Evolutionary conservation across 2,797 vertebrate species (phyloP).

Genomic region (Psittacula derbiana): DNA sequence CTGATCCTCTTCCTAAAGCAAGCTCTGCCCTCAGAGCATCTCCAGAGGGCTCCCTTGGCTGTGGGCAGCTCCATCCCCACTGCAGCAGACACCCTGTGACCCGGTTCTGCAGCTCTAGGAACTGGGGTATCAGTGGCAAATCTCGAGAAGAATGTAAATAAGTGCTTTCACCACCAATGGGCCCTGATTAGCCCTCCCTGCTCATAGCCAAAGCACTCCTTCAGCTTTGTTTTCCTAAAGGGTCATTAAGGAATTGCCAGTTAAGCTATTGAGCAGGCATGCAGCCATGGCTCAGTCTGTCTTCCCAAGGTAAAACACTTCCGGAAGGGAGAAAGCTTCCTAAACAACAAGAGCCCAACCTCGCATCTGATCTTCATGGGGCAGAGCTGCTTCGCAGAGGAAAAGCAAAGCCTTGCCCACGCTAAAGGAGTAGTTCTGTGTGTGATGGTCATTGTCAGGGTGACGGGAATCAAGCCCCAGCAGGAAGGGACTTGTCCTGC

Average conservation of each 20-base stretch:
- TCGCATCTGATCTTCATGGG: background rate
- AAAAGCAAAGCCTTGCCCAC: background rate
- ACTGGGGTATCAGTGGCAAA: background rate
- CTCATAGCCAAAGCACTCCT: background rate
- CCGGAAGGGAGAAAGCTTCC: background rate
- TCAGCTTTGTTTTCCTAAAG: background rate
- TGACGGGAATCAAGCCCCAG: background rate
- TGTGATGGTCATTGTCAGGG: background rate
- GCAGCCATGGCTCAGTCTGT: background rate
- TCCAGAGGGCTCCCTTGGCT: rapidly evolving
- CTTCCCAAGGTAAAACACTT: background rate
- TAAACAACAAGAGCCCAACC: rapidly evolving
- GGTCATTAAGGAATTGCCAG: background rate
- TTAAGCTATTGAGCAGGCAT: background rate
- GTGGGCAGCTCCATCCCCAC: background rate
- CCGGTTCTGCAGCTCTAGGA: background rate
- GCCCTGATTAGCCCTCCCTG: background rate
- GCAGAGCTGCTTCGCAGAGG: background rate
- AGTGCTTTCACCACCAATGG: background rate
- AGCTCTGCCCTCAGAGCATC: background rate
- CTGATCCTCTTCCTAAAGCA: background rate
- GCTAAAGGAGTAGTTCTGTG: background rate
- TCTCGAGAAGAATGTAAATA: background rate
- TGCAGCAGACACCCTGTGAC: background rate
- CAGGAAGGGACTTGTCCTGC: background rate